phyloP scores from a whole-genome alignment of 2,888 invertebrate species.

The Sialis lutaria region DNA sequence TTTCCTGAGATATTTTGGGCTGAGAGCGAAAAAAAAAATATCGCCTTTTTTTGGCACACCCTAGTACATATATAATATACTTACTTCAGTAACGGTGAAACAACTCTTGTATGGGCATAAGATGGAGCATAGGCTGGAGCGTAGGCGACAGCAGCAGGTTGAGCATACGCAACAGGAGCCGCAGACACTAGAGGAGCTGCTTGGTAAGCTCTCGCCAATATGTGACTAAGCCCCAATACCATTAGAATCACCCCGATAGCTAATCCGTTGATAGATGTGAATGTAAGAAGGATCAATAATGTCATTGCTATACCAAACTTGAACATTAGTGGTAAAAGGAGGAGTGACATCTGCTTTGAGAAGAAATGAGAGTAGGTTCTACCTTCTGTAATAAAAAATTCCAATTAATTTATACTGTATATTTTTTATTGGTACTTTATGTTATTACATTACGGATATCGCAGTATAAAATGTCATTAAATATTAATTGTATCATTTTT shows the following conservation, averaged over 20 bases:
- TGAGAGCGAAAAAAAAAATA: too few species aligned
- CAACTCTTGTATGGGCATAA: neutral
- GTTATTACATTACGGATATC: too few species aligned
- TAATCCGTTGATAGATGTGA: constrained; percentile 55
- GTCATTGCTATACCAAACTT: constrained; percentile 61
- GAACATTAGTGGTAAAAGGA: constrained; percentile 57
- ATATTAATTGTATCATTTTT: too few species aligned
- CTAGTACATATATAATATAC: too few species aligned
- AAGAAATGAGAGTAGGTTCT: constrained; percentile 58
- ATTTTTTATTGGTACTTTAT: too few species aligned
- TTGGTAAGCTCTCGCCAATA: constrained; percentile 22
- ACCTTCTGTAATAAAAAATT: constrained; percentile 29
- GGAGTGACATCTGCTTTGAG: constrained; percentile 48
- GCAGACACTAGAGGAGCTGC: constrained; percentile 26
- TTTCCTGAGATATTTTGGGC: too few species aligned
- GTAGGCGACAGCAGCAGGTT: constrained; percentile 2
- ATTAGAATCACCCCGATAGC: constrained; percentile 44
- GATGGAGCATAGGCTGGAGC: neutral
- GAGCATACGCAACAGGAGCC: constrained; percentile 24
- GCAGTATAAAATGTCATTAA: too few species aligned
- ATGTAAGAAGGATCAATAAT: constrained; percentile 46
- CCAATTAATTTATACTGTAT: too few species aligned
- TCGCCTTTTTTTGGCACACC: too few species aligned
- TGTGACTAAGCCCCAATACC: constrained; percentile 24
- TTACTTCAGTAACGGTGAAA: too few species aligned